Evolutionary conservation across 2,888 invertebrate species (phyloP), one percentile per base, ranked within the genome.

Genomic region (Pegoplata infirma): DNA sequence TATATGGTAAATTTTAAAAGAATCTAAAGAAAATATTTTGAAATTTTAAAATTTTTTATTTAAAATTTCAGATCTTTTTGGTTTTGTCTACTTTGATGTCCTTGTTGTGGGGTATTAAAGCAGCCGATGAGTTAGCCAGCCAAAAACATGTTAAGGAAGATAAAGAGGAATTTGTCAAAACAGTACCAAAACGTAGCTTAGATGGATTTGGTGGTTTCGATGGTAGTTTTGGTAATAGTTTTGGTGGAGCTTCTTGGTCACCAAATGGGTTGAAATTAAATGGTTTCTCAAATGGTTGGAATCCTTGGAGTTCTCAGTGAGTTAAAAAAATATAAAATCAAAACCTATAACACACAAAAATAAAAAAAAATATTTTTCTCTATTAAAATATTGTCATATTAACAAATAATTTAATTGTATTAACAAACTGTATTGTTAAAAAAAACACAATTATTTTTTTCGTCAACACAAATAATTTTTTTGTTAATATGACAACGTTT

Each of bases 161-260:
- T 6, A 51, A 40, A 19, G 2, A 23, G 40, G 75, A 51, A 17
- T 61, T 25, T 0, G 1, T 55, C 0, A 79, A 75, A 64, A 56
- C 80, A n/a, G 55, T 85, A 49, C 83, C 83, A 0, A 87, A 87
- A 61, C 87, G 88, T 28, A 86, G 86, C 51, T 40, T 88, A 7
- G 81, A 83, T 46, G 79, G 72, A 8, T 82, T 82, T 51, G 23
- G 80, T 36, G 80, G 81, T 1, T 85, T 85, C 19, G 67, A 67
- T 10, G 75, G 80, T 8, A 36, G 40, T 21, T 55, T 63, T 21
- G 55, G 44, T 0, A 32, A 19, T 19, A 51, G 51, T 19, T 63
- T 69, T 10, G 73, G 67, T 8, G 78, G 69, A 25, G 74, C 80
- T 17, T 78, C 64, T 4, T 82, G 80, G 32, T 73, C 82, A 6